Percentiles rank a stretch among this genome's conserved stretches.
These are phyloP conservation scores for Notolabrus celidotus DNA, from an alignment of 2,797 vertebrate species.

Conservation along the genomic window DNA sequence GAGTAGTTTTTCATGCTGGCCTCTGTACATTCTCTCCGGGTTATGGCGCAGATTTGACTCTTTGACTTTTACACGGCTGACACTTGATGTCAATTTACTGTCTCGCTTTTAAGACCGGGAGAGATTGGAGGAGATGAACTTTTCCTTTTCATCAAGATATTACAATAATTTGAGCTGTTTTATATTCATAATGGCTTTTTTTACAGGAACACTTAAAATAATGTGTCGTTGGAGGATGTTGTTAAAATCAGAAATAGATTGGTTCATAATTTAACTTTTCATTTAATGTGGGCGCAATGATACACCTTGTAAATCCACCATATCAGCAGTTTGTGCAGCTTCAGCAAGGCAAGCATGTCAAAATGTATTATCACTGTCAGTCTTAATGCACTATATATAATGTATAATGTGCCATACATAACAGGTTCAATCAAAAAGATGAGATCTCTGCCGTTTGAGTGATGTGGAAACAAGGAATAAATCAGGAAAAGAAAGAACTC, in stretches of 20 bases:
- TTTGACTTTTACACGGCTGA: conserved; percentile 76
- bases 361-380: conserved; percentile 69
- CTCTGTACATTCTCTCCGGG: conserved; percentile 43
- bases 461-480: conserved; percentile 62
- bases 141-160: conserved; percentile 70
- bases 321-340: conserved; percentile 72
- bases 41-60: conserved; percentile 71
- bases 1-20: conserved; percentile 67
- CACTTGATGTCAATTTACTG: conserved; percentile 72
- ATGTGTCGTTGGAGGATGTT: conserved; percentile 70
- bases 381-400: conserved; percentile 74
- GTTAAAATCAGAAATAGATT: conserved; percentile 77
- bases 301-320: conserved; percentile 69
- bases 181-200: conserved; percentile 72
- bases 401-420: conserved; percentile 63
- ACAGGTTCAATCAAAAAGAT: conserved; percentile 54
- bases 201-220: conserved; percentile 73
- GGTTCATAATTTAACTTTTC: conserved; percentile 76
- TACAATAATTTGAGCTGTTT: conserved; percentile 73
- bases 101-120: conserved; percentile 61
- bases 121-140: conserved; percentile 60
- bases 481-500: conserved; percentile 39
- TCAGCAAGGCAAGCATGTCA: conserved; percentile 67
- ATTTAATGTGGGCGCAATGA: conserved; percentile 53
- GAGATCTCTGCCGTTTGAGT: conserved; percentile 46